Base-by-base conservation (phyloP, 2,888 invertebrate genomes). In the Eupeodes latifasciatus region DNA sequence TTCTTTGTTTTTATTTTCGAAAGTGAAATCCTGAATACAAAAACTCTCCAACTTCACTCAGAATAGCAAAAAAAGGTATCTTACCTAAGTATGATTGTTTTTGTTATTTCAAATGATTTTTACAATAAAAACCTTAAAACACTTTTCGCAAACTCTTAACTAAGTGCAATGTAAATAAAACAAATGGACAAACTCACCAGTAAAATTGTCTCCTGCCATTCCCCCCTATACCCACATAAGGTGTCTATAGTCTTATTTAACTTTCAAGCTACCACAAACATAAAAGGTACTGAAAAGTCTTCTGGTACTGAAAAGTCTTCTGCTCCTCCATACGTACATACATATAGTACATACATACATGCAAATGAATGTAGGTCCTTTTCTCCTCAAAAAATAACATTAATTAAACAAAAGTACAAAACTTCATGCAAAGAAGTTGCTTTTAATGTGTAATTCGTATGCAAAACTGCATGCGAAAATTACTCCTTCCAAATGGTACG, bases 381-480 rank as follows among this genome's bases (percentile, higher is more conserved):
- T 75, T 67, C 62, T 44, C 6, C 34, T 27, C 44, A n/a, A n/a
- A 74, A 87, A 83, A 49, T 49, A 66, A 87, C 87, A 83, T 83
- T 87, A 87, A 87, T 83, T 87, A 87, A 87, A 80, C 80, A 83
- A 83, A 83, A 83, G 80, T 87, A 67, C 69, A 84, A 83, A 85
- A 64, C 80, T 83, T 27, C 47, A 72, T 40, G 49, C 34, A 77
- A 83, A 83, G 83, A 87, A 87, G 83, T 76, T 87, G 80, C 83
- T 76, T 80, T 87, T 87, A 87, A 79, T 87, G 83, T 80, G 80
- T 74, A 80, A 87, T 87, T 87, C 87, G 87, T 87, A 87, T 87
- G 87, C 87, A 87, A 83, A 87, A 78, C 67, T 87, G 87, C 78
- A 76, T 87, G 72, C 82, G 79, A 83, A 76, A 83, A 87, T 77